Evolutionary conservation across 2,113 vertebrate species (phyloP), one percentile per base, ranked within the genome.

Genomic region (Proteles cristata): DNA sequence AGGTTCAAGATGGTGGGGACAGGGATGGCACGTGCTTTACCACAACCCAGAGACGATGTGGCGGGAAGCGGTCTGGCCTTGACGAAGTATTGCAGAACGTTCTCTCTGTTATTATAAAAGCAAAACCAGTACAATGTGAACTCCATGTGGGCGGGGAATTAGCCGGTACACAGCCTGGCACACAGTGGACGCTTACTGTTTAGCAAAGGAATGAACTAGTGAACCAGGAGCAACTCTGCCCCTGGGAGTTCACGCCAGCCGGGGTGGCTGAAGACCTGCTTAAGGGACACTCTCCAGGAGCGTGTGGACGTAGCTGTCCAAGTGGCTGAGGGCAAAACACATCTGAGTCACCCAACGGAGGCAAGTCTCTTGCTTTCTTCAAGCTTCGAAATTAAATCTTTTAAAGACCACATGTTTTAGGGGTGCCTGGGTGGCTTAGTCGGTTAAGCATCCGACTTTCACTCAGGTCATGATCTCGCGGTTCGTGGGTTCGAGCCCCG

Each of bases 31-130:
- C 0, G 31, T 7, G 14, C 31, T 68, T 33, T 6, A 68, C 15
- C 33, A 11, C 3, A 1, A 6, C 35, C 39, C 15, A 43, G 69
- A 8, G 7, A 11, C 8, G 26, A 6, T 1, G 0, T 5, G 26
- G 19, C 31, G 71, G 55, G 55, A 45, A 11, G 21, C 2, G 8
- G 8, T 31, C 28, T 26, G 15, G n/a, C 17, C 74, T 71, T 2
- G 16, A 4, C 0, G 4, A 8, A 33, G 19, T 0, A 4, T 1
- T 0, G 19, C 19, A 33, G 45, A 23, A 1, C 3, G 2, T 2
- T 2, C 65, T 84, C 58, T 33, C 15, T 4, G 2, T 63, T 43
- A 1, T 4, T 15, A n/a, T 4, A 5, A 8, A 85, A 45, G 1
- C 39, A 31, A 63, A 45, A 5, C 17, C 21, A 1, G 11, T 61